These are phyloP conservation scores for Oikopleura dioica DNA, from an alignment of 23 tunicate species.

Conservation along the genomic window DNA sequence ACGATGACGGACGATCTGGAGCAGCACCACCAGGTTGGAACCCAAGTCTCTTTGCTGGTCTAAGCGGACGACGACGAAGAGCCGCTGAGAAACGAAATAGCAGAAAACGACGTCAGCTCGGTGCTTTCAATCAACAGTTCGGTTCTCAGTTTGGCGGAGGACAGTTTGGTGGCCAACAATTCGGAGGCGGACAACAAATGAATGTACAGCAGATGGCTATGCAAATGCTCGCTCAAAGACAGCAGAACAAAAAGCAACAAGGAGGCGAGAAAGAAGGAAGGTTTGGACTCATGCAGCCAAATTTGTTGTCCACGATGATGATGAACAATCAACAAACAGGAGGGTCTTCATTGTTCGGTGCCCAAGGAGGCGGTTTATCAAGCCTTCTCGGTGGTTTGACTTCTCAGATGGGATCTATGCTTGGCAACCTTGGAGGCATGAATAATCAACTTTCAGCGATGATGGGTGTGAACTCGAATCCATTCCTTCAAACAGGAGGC, in stretches of 20 bases:
- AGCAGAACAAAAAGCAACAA: background rate
- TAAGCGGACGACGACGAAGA: background rate
- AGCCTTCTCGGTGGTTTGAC: too few relatives aligned
- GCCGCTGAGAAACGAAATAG: background rate
- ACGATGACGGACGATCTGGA: background rate
- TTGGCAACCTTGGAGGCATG: background rate
- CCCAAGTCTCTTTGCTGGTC: background rate
- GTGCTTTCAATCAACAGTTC: background rate
- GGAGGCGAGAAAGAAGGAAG: too few relatives aligned
- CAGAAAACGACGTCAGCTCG: background rate
- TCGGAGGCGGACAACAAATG: background rate
- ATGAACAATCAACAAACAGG: too few relatives aligned
- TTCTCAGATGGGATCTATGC: too few relatives aligned
- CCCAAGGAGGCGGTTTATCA: too few relatives aligned
- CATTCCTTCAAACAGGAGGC: background rate
- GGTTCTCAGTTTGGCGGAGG: too few relatives aligned
- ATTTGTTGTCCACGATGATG: background rate
- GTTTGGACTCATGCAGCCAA: too few relatives aligned
- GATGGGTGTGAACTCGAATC: conserved; percentile 1
- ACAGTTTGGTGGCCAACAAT: too few relatives aligned
- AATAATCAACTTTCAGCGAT: background rate
- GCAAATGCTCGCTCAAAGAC: background rate
- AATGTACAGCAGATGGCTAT: background rate
- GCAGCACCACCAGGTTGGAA: background rate
- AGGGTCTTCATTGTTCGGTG: too few relatives aligned